phyloP scores from a whole-genome alignment of 1,140 invertebrate genomes.

The Aphis craccivora region DNA sequence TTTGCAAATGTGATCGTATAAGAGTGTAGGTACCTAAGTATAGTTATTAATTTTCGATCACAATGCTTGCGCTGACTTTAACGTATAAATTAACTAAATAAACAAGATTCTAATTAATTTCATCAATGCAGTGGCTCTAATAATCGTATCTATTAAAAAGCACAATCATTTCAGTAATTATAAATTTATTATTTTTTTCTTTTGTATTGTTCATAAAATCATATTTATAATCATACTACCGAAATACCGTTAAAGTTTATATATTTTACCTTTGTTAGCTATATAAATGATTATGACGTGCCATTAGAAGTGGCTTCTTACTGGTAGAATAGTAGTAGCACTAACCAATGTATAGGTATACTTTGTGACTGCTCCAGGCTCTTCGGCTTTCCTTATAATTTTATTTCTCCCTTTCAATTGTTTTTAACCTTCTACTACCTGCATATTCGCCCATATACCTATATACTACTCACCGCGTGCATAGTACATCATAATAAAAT shows the following conservation, averaged over 20 bases:
- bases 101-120: background rate
- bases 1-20: too few relatives aligned
- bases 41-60: background rate
- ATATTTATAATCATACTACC: conserved; percentile 10
- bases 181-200: background rate
- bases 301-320: conserved; percentile 43
- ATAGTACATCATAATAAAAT: background rate
- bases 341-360: background rate
- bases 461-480: background rate
- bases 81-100: background rate
- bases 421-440: conserved; percentile 6
- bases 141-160: background rate
- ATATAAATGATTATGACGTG: conserved; percentile 43
- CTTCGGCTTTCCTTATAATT: conserved; percentile 29
- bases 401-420: conserved; percentile 35
- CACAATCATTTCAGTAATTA: background rate
- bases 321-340: background rate
- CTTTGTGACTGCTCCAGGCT: conserved; percentile 25
- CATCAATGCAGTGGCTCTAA: too few relatives aligned
- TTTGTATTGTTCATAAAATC: background rate
- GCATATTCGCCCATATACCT: background rate
- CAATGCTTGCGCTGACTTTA: background rate
- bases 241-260: background rate
- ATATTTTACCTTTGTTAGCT: conserved; percentile 29
- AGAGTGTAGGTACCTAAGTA: background rate